Base-by-base conservation (phyloP, 2,113 vertebrate genomes). In the Rafetus swinhoei region DNA sequence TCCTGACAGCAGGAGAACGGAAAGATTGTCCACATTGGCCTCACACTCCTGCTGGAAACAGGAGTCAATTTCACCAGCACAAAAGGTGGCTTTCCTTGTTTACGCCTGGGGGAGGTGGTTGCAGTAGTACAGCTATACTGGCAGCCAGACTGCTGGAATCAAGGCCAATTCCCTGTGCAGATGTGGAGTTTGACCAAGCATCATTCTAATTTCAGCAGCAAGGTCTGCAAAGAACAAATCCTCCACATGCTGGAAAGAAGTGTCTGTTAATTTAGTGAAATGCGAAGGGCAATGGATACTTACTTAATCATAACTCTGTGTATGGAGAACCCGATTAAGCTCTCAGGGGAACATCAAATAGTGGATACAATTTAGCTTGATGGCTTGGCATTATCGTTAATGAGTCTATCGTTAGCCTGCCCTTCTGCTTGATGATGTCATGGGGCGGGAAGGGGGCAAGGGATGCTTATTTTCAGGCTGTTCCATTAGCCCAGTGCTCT, bases 191-290 rank as follows among this genome's bases (percentile, higher is more conserved):
- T 2, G 24, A 32, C 52, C 82, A 11, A 29, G 50, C 2, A 10
- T 60, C 53, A 85, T 57, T 84, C 82, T 39, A 0, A 10, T 57
- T 60, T 25, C 65, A 39, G 50, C 83, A 87, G 55, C 18, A 16
- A 6, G n/a, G 79, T 50, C 39, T 39, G 32, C 27, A 76, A 84
- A 53, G 19, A 60, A 59, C 45, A 77, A 84, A 45, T 2, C 21
- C 1, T 0, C 22, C 0, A 0, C 35, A 15, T 0, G 4, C 14
- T 0, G 0, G 1, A 12, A 52, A 7, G 57, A 12, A 55, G 7
- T 65, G 5, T 14, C 18, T 3, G 60, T 25, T 85, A 21, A 76
- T 55, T 83, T 72, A 10, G 89, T 1, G 0, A 45, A 39, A 45
- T 53, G 29, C 22, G 39, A 45, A 56, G 86, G 32, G 84, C 10